phyloP scores from a whole-genome alignment of 2,113 vertebrate genomes.

The Oreocharis arfaki region DNA sequence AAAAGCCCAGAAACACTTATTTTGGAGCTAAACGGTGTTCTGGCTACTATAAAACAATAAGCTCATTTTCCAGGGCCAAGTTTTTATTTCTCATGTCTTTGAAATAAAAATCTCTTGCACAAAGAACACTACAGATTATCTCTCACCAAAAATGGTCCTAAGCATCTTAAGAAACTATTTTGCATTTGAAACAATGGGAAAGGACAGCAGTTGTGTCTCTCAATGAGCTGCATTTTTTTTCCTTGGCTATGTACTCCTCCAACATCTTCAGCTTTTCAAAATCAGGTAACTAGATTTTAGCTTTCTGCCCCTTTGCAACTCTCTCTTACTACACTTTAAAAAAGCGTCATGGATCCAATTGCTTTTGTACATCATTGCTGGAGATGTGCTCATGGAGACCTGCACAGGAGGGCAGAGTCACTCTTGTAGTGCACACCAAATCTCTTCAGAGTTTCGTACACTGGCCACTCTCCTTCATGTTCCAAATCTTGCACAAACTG shows the following conservation, averaged over 20 bases:
- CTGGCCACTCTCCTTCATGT: background rate
- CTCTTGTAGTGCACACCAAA: background rate
- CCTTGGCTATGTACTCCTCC: background rate
- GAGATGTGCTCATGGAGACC: background rate
- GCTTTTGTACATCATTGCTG: background rate
- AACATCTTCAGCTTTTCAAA: background rate
- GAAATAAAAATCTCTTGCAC: background rate
- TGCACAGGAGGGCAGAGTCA: background rate
- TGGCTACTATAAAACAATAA: background rate
- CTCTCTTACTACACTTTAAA: background rate
- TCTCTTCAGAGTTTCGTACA: background rate
- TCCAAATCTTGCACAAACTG: background rate
- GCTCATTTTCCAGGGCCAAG: background rate
- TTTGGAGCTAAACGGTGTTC: background rate
- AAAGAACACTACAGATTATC: background rate
- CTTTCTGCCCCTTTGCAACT: background rate
- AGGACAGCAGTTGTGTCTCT: background rate
- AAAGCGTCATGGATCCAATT: background rate
- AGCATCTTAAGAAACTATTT: background rate
- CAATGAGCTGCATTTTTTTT: background rate
- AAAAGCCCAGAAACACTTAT: background rate
- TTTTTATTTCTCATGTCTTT: background rate
- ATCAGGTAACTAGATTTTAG: background rate
- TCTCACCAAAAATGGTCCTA: background rate
- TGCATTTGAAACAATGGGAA: background rate